Evolutionary conservation across 2,113 vertebrate genomes (phyloP).

Genomic region (Oncorhynchus tshawytscha): DNA sequence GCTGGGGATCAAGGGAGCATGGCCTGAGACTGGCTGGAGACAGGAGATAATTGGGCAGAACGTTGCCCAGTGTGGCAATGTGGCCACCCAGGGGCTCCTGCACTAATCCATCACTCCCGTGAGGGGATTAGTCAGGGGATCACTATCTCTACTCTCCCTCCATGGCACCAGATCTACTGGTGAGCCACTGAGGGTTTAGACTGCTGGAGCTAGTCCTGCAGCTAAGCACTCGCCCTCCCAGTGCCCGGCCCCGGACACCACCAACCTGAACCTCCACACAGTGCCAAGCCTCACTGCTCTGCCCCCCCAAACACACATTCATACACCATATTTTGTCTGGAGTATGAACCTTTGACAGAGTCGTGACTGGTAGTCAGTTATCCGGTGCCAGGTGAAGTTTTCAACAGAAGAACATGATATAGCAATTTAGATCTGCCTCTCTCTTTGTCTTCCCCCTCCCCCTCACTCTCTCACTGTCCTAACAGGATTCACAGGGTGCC

Average conservation of each 20-base stretch:
- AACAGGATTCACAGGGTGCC: background rate
- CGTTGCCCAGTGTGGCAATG: constrained; percentile 32
- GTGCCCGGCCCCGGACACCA: background rate
- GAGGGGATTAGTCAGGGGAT: constrained; percentile 39
- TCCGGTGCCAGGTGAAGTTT: background rate
- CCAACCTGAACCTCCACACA: background rate
- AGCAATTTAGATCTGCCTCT: background rate
- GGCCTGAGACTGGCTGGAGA: constrained; percentile 31
- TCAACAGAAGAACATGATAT: background rate
- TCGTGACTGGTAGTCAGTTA: background rate
- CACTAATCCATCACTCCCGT: constrained; percentile 32
- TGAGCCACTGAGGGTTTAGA: constrained; percentile 13
- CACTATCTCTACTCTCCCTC: constrained; percentile 31
- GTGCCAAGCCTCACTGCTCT: background rate
- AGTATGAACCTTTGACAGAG: background rate
- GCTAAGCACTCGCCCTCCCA: background rate
- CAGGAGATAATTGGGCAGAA: constrained; percentile 50
- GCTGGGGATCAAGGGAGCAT: constrained; percentile 24
- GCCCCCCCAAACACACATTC: background rate
- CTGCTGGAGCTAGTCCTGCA: background rate
- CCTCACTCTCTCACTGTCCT: background rate
- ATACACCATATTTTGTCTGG: background rate
- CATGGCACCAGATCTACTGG: background rate
- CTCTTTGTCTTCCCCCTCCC: background rate
- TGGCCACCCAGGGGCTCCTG: constrained; percentile 24